phyloP scores from a whole-genome alignment of 2,888 invertebrate genomes.

The Plemyria rubiginata region DNA sequence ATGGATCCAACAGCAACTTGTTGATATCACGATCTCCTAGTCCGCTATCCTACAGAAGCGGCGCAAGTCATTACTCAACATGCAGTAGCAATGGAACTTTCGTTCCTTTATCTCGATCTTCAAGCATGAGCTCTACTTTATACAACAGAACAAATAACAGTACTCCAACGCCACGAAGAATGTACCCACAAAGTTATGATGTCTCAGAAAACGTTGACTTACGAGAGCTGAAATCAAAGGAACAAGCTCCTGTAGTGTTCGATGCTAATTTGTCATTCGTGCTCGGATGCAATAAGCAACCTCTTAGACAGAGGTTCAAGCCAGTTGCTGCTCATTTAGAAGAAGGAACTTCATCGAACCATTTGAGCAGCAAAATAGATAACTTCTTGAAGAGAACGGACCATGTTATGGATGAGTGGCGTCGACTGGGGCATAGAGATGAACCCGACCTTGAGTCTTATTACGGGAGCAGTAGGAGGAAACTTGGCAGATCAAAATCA shows the following conservation, averaged over 20 bases:
- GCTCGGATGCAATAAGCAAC: conserved; percentile 89
- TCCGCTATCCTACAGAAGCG: conserved; percentile 78
- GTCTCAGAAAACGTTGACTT: conserved; percentile 77
- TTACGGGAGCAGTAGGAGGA: conserved; percentile 64
- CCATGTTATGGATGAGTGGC: conserved; percentile 95
- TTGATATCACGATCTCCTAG: conserved; percentile 85
- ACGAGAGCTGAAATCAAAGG: conserved; percentile 86
- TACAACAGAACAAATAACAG: conserved; percentile 72
- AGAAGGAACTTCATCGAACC: conserved; percentile 90
- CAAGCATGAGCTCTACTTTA: conserved; percentile 71
- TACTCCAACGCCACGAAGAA: conserved; percentile 86
- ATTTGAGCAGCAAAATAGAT: conserved; percentile 90
- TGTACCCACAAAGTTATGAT: conserved; percentile 87
- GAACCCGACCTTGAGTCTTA: conserved; percentile 68
- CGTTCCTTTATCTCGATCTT: conserved; percentile 72
- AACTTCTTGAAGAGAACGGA: conserved; percentile 93
- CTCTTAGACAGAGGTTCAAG: conserved; percentile 87
- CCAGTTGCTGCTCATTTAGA: conserved; percentile 91
- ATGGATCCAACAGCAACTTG: conserved; percentile 60
- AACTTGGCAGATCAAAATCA: conserved; percentile 87
- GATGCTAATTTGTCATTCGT: conserved; percentile 93
- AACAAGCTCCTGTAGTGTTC: conserved; percentile 91
- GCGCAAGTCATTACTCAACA: conserved; percentile 76
- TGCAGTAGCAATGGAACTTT: conserved; percentile 78
- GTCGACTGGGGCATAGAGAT: conserved; percentile 87